These are phyloP conservation scores for Strigamia transsilvanica DNA, from an alignment of 2,888 invertebrate species.

Conservation along the genomic window DNA sequence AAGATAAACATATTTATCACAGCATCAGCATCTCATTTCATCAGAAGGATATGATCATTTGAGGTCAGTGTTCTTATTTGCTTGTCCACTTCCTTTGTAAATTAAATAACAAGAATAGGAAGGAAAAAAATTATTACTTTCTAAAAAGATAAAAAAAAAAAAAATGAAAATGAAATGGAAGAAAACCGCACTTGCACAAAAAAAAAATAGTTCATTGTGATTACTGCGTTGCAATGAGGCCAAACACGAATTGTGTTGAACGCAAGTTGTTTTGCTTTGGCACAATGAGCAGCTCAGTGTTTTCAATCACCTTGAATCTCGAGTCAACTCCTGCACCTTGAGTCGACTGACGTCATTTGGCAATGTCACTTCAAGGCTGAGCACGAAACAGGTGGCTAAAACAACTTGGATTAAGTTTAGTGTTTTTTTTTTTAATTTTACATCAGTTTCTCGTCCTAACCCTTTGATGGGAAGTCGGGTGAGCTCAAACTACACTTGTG, in stretches of 20 bases:
- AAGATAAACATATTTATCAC: neutral
- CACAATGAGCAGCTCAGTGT: neutral
- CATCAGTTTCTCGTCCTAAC: constrained; percentile 56
- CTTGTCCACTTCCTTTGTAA: neutral
- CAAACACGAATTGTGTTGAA: neutral
- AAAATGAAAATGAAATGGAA: neutral
- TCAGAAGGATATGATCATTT: neutral
- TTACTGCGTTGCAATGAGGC: neutral
- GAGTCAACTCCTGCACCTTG: constrained; percentile 10
- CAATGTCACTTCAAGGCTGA: constrained; percentile 38
- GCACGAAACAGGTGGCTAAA: neutral
- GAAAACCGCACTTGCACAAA: no score
- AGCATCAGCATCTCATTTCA: constrained; percentile 6
- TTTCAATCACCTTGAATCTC: constrained; percentile 22
- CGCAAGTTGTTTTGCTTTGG: neutral
- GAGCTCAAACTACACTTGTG: neutral
- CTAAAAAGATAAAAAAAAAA: neutral
- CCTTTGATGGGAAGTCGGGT: constrained; percentile 55
- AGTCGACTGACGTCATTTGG: neutral
- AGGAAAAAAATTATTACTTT: neutral
- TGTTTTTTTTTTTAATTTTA: neutral
- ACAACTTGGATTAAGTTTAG: neutral
- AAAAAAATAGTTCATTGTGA: constrained; percentile 21
- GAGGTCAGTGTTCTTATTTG: constrained; percentile 31
- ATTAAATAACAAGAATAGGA: neutral